Percentiles rank a stretch among this genome's conserved stretches.
These are phyloP conservation scores for Potamarius usumacintae DNA, from an alignment of 2,113 vertebrate species.

Conservation along the genomic window DNA sequence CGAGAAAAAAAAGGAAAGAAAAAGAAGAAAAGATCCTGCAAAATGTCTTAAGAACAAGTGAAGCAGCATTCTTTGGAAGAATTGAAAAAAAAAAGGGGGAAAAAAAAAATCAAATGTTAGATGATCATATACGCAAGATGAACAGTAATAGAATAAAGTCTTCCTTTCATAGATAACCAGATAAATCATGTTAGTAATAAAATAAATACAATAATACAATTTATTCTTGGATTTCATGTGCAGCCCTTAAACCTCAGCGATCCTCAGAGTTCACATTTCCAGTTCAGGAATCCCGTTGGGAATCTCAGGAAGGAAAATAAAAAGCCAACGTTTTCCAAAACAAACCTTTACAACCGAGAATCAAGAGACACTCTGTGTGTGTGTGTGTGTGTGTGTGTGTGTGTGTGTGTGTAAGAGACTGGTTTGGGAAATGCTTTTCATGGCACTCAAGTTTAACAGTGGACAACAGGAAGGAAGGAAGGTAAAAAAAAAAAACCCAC, in stretches of 20 bases:
- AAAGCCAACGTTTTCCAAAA: not conserved
- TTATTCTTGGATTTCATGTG: slow-evolving; percentile 41
- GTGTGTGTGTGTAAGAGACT: not conserved
- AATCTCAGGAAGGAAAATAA: slow-evolving; percentile 23
- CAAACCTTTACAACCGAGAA: not conserved
- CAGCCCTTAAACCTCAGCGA: slow-evolving; percentile 47
- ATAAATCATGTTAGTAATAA: slow-evolving; percentile 1
- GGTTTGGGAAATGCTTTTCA: not conserved
- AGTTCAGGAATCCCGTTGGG: slow-evolving; percentile 17
- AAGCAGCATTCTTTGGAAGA: slow-evolving; percentile 25
- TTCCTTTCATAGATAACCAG: slow-evolving; percentile 21
- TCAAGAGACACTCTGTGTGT: not conserved
- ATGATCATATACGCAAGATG: not conserved
- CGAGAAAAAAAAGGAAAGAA: no score
- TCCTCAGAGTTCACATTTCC: slow-evolving; percentile 18
- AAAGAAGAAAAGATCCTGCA: not conserved
- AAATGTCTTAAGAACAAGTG: not conserved
- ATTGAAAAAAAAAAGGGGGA: not conserved
- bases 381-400: not conserved
- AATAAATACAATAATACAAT: slow-evolving; percentile 50
- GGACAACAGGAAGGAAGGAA: not conserved
- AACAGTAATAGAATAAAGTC: slow-evolving; percentile 7
- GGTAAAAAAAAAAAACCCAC: not conserved
- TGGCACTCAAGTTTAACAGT: not conserved
- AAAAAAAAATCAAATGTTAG: slow-evolving; percentile 21